Evolutionary conservation across 2,797 vertebrate species (phyloP), one percentile per base, ranked within the genome.

Genomic region (Enteromius viviparus): DNA sequence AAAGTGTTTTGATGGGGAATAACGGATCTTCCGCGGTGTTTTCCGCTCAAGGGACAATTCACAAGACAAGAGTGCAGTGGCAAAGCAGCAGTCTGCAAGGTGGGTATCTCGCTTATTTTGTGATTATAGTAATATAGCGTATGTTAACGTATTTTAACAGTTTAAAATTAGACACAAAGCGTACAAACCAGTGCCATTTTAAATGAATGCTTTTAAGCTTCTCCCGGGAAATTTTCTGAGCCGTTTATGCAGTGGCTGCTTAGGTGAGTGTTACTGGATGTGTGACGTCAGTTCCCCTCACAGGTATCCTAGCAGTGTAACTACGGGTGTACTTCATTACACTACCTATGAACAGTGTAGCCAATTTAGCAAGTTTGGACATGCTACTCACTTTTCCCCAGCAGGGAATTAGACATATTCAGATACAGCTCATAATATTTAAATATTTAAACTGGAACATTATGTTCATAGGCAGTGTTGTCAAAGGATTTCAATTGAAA

Each of bases 1-100:
- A 21, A 45, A 19, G 26, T 29, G 45, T 53, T 70, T 87, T 19
- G 2, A 95, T 94, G 93, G 93, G 94, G n/a, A 92, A 89, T 49
- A 87, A 86, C 1, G 90, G 90, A 87, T 94, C 93, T 0, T 89
- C 87, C 1, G 51, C 65, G 34, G 1, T 9, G 47, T 51, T 78
- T 70, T 80, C 66, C 79, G 2, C 83, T 34, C 11, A 84, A 49
- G 70, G 17, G 19, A 42, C 70, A 49, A 4, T 17, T 4, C 85
- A 19, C 74, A 70, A 82, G 68, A 66, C 58, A 21, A 58, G 68
- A 74, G 23, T 69, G 55, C 21, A 78, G 8, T 76, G 71, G 71
- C 82, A 74, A 69, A 51, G n/a, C 15, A 81, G 47, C 47, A 40
- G 49, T 29, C 62, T 14, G 5, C 40, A 83, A 78, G 85, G 87